Base-by-base conservation (phyloP, 2,113 vertebrate genomes). In the Synchiropus splendidus region DNA sequence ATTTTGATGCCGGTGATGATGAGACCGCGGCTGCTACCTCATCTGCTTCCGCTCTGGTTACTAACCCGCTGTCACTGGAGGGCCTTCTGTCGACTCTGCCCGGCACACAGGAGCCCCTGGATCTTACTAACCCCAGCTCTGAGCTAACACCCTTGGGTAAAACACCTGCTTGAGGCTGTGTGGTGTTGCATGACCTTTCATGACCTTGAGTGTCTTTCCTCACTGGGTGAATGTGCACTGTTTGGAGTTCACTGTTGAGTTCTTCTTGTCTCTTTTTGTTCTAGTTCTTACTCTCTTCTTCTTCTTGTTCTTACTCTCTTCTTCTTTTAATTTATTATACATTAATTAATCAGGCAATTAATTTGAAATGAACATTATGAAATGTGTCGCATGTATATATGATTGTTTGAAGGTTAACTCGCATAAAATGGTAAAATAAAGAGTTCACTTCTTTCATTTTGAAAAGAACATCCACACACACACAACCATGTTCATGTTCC, bases 141-240 rank as follows among this genome's bases (percentile, higher is more conserved):
- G 74, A 73, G 60, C 74, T 73, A 61, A 66, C 67, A 2, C 53
- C 56, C 69, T 58, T 66, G 66, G 78, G 80, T 83, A 83, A 82
- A 72, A 30, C 48, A 46, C 8, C 51, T 50, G 55, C 52, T 64
- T 65, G 54, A n/a, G 3, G 36, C 47, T 61, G 34, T 48, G 36
- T 57, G 18, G 16, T 64, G 51, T 43, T 69, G 48, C 65, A 61
- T 75, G 56, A 2, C 47, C 68, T 0, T 27, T 8, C 21, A 27
- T 27, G 21, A 27, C 8, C 21, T n/a, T n/a, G n/a, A n/a, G n/a
- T n/a, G n/a, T n/a, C n/a, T n/a, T n/a, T n/a, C n/a, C n/a, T n/a
- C n/a, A n/a, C n/a, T n/a, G n/a, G n/a, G 12, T 17, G 31, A 13
- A 13, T 10, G 32, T 5, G 32, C 10, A 1, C 13, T 46, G 30